Conservation (phyloP, 2,797 vertebrate species). For the Gila robusta region DNA sequence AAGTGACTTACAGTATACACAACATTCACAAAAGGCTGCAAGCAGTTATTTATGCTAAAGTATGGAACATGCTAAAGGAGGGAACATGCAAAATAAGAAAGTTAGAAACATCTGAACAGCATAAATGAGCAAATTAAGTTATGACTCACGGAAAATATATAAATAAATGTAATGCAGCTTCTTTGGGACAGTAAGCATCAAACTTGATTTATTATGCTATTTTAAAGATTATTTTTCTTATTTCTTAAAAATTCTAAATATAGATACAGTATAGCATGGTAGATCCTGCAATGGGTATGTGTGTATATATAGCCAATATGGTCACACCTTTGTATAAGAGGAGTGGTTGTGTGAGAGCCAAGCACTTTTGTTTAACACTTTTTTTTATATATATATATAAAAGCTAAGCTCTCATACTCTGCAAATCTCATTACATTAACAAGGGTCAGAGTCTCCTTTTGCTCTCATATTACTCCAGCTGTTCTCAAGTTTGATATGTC, state of each 20-base stretch:
- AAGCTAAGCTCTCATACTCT: conserved; percentile 11
- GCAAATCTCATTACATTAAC: conserved; percentile 23
- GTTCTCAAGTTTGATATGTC: conserved; percentile 42
- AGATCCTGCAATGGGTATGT: not conserved
- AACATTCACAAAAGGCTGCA: conserved; percentile 3
- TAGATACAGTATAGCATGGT: not conserved
- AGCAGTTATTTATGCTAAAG: not conserved
- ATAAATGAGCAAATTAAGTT: not conserved
- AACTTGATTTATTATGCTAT: not conserved
- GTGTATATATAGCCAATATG: not conserved
- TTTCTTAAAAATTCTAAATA: not conserved
- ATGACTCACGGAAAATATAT: not conserved
- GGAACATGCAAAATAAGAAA: not conserved
- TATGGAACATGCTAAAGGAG: no score
- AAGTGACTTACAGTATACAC: not conserved
- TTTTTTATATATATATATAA: not conserved
- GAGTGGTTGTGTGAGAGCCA: not conserved
- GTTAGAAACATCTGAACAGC: not conserved
- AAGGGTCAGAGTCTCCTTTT: conserved; percentile 27
- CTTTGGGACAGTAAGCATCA: not conserved
- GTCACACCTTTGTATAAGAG: not conserved
- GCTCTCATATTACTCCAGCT: conserved; percentile 32
- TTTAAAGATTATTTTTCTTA: not conserved
- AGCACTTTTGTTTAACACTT: not conserved
- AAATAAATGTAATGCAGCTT: not conserved